Percentiles rank a stretch among this genome's conserved stretches.
Conservation (phyloP, 2,113 vertebrate genomes). For the Anseranas semipalmata region DNA sequence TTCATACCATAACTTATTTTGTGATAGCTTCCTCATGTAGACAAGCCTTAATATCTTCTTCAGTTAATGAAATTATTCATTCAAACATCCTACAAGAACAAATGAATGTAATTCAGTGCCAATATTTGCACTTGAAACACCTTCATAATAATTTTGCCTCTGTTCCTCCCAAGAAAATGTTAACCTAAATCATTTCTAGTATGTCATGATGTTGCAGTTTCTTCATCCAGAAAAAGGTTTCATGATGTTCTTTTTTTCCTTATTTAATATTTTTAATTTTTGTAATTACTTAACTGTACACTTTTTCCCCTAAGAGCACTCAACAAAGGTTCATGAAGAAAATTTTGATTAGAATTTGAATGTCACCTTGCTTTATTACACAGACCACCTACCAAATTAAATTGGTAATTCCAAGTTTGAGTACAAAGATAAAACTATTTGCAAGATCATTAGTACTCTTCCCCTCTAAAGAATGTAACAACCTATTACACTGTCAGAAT, state of each 20-base stretch:
- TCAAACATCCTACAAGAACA: background rate
- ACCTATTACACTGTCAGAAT: background rate
- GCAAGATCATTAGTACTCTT: background rate
- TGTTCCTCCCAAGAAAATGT: background rate
- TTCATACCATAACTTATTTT: background rate
- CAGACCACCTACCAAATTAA: background rate
- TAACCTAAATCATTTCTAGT: background rate
- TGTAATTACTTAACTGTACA: background rate
- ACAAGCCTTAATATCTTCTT: background rate
- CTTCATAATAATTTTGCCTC: background rate
- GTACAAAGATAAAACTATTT: background rate
- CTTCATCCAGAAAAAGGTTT: background rate
- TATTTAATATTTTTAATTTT: background rate
- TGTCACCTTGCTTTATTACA: background rate
- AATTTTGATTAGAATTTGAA: background rate
- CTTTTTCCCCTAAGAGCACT: background rate
- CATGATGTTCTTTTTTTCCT: background rate
- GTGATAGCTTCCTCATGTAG: background rate
- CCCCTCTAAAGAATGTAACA: background rate
- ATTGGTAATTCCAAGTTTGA: background rate
- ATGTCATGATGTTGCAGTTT: background rate
- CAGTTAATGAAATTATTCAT: constrained; percentile 1
- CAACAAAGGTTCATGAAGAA: background rate
- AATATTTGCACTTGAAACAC: background rate
- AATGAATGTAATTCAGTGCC: background rate